These are phyloP conservation scores for Siniperca knerii DNA, from an alignment of 2,113 vertebrate species.

Conservation along the genomic window DNA sequence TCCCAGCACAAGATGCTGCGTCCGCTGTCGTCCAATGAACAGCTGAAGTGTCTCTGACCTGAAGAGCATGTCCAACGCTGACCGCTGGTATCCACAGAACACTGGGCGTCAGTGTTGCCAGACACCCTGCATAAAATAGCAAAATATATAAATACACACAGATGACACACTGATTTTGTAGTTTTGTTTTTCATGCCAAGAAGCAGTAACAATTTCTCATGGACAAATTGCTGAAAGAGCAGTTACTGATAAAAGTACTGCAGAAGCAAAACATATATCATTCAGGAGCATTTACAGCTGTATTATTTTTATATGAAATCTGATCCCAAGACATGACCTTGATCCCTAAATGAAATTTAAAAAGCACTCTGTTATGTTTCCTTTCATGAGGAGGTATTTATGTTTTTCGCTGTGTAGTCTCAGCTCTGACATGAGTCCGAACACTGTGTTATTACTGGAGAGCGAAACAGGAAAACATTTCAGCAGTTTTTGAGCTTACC, in stretches of 20 bases:
- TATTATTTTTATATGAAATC: constrained; percentile 1
- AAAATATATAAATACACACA: neutral
- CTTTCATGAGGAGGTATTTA: constrained; percentile 20
- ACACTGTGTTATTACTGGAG: constrained; percentile 30
- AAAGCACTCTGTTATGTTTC: neutral
- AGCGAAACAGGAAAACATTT: constrained; percentile 4
- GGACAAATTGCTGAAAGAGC: neutral
- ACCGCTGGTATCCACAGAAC: constrained; percentile 47
- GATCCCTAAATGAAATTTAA: neutral
- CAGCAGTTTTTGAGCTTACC: constrained; percentile 59
- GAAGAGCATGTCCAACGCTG: constrained; percentile 67
- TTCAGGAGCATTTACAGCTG: neutral
- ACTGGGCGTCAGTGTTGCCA: neutral
- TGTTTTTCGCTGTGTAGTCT: constrained; percentile 9
- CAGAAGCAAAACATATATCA: neutral
- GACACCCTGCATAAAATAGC: constrained; percentile 10
- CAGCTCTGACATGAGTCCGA: constrained; percentile 19
- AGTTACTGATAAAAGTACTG: neutral
- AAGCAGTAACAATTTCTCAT: neutral
- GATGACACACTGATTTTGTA: neutral
- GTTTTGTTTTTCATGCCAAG: neutral
- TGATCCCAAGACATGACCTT: neutral
- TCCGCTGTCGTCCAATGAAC: constrained; percentile 47
- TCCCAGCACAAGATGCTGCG: constrained; percentile 63
- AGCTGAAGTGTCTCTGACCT: constrained; percentile 46